Evolutionary conservation across 2,888 invertebrate genomes (phyloP), one percentile per base, ranked within the genome.

Genomic region (Napeogenes sylphis): DNA sequence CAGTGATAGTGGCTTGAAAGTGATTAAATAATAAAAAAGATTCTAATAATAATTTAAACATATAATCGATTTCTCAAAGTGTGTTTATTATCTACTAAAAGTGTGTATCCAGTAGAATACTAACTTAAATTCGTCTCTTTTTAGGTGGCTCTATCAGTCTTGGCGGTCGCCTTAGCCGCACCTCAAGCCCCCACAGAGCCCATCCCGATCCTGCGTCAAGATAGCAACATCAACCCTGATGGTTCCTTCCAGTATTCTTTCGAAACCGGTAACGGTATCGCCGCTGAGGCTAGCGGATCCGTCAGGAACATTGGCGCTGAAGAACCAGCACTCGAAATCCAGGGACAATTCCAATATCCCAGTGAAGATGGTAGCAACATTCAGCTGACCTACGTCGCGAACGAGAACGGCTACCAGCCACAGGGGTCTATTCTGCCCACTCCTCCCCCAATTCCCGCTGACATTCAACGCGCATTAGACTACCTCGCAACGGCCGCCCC

Each of bases 331-430:
- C 64, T 87, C 4, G 87, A 92, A 67, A 93, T 93, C 0, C 89
- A 93, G 73, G 94, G 94, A 32, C 92, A 92, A 76, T 93, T 85
- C 83, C 90, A 92, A 55, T 94, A 94, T 80, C 91, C 92, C 2
- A 91, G 92, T 55, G 93, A 94, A 0, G 93, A 94, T 14, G 94
- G 94, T 45, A 80, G 85, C 63, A 84, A 82, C 65, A 92, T 93
- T 71, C 90, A 92, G 70, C 75, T 94, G 64, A 84, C 89, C 1
- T 95, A 94, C 83, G 82, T 92, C 47, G 94, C 95, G 59, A 92
- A 94, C 74, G 94, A 94, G 78, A 94, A 94, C 70, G 94, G 94
- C 58, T 94, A 90, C 88, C 93, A 93, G 77, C 93, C 94, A 8
- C 90, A 87, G 72, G 92, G 92, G n/a, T 87, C 87, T 30, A 93